Evolutionary conservation across 2,888 invertebrate genomes (phyloP).

Genomic region (Panzeria rudis): DNA sequence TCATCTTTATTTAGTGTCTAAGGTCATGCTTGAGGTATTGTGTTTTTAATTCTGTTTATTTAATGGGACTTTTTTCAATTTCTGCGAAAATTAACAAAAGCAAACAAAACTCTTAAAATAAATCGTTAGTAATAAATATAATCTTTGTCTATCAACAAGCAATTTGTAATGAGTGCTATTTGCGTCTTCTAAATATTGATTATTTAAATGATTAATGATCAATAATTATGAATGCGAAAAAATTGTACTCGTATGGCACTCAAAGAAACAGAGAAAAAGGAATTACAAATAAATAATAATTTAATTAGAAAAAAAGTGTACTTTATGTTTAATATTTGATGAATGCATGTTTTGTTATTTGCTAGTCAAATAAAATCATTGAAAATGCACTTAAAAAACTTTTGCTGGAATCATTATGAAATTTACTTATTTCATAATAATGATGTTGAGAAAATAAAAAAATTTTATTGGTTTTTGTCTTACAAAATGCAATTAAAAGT

Average conservation of each 20-base stretch:
- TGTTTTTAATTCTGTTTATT: background rate
- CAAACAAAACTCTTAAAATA: background rate
- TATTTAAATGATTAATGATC: conserved; percentile 16
- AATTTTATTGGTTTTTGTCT: background rate
- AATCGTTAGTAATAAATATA: background rate
- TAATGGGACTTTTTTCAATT: background rate
- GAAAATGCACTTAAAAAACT: conserved; percentile 13
- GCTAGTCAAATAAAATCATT: background rate
- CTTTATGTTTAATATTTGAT: background rate
- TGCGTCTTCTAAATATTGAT: conserved; percentile 21
- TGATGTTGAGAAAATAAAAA: background rate
- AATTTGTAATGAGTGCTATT: background rate
- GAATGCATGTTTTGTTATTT: background rate
- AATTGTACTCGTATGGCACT: background rate
- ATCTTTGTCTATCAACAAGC: background rate
- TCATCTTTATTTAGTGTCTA: background rate
- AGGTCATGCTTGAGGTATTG: conserved; percentile 14
- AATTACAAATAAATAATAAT: background rate
- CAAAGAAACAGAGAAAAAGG: background rate
- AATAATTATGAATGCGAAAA: background rate
- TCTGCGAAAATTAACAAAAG: background rate
- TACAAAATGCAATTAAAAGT: background rate
- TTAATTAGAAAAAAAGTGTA: background rate
- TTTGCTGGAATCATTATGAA: conserved; percentile 4
- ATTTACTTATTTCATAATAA: too few species aligned